Evolutionary conservation across 2,797 vertebrate species (phyloP), one percentile per base, ranked within the genome.

Genomic region (Apogon talboti): DNA sequence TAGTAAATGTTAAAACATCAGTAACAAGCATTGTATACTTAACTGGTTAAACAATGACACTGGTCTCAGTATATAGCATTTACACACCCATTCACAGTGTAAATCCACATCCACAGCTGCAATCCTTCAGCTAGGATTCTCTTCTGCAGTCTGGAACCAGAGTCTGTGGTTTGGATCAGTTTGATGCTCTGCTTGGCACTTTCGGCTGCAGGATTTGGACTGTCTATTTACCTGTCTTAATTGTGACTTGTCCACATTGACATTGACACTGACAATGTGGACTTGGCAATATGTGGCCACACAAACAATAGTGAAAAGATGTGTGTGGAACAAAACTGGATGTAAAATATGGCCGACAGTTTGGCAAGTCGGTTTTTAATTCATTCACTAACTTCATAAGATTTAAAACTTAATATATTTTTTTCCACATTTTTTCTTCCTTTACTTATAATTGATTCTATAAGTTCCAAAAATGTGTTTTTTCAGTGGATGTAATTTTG

Each of bases 151-250:
- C 3, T 21, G 40, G 63, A 46, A 21, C 44, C 54, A 3, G 44
- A 46, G 58, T 48, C 40, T 21, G 72, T 68, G 65, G 64, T 69
- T 63, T 56, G 24, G 24, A 42, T 10, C 40, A 45, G 30, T 53
- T 45, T 51, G 49, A 61, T 21, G 63, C 58, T 68, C 13, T 4
- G 24, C 9, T 48, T 64, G 41, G 18, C 67, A 56, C 33, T 21
- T 21, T 2, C 3, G 19, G 19, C 50, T 43, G 47, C 47, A 38
- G 30, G 48, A 62, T 59, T 57, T n/a, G 3, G 57, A 78, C 46
- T 70, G 62, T 78, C 55, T 57, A 56, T 81, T 84, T 70, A 45
- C 48, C 48, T 58, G 61, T 46, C 35, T 52, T 72, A 69, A 68
- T 85, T 66, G 58, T 44, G 69, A 40, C 35, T 62, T 79, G 55